Conservation (phyloP, 2,113 vertebrate species). For the Pterocles orientalis region DNA sequence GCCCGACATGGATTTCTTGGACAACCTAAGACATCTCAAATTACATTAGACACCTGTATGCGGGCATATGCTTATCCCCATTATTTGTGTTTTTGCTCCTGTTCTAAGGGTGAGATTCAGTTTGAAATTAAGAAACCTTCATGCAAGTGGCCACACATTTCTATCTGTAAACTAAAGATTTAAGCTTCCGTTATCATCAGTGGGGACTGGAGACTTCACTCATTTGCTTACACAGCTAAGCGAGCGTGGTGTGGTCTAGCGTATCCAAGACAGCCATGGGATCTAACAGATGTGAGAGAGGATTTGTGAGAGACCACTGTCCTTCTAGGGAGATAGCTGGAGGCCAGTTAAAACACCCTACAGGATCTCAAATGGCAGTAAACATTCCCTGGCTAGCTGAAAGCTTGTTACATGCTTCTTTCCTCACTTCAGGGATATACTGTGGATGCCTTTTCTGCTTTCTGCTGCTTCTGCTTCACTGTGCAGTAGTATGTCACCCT, state of each 20-base stretch:
- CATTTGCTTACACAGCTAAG: neutral
- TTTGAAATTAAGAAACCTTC: neutral
- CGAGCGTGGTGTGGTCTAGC: neutral
- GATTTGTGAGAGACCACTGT: neutral
- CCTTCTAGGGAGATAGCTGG: neutral
- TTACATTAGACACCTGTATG: neutral
- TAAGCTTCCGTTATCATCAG: rapidly evolving
- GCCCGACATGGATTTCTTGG: neutral
- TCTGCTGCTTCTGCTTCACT: neutral
- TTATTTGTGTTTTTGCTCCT: rapidly evolving
- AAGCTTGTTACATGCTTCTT: neutral
- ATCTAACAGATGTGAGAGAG: neutral
- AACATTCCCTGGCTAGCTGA: neutral
- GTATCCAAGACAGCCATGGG: neutral
- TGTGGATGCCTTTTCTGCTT: neutral
- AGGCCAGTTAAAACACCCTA: neutral
- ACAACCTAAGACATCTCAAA: neutral
- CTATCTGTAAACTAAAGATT: neutral
- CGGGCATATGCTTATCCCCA: neutral
- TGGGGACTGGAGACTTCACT: neutral
- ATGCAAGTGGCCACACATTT: neutral
- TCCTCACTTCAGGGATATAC: neutral
- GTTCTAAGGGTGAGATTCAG: neutral
- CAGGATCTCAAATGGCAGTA: neutral
- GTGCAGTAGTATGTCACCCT: neutral